Evolutionary conservation across 2,113 vertebrate genomes (phyloP), one percentile per base, ranked within the genome.

Genomic region (Brachirus orientalis): DNA sequence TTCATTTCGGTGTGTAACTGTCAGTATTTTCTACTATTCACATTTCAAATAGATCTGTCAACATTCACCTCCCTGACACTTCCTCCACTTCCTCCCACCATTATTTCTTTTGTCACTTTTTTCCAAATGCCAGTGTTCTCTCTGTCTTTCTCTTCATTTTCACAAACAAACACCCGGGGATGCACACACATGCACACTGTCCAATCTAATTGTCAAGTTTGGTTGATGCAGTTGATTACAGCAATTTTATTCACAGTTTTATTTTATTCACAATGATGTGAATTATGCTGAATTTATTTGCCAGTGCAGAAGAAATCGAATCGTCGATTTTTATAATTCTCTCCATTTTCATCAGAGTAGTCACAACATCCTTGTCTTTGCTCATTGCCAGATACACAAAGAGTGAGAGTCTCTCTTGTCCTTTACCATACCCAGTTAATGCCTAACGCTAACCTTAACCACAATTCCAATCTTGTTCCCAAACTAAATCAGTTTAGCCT

Each of bases 151-250:
- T 47, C n/a, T 20, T 10, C 35, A 17, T 52, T 41, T 7, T 45
- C 6, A 5, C 43, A 7, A n/a, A n/a, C 17, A 59, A 36, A 43
- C 10, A 17, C 10, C 12, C 13, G 6, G 2, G n/a, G 52, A 8
- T 18, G 70, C 37, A 50, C 6, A 17, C 14, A 22, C 10, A 9
- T 1, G 10, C 57, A 65, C 56, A 28, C n/a, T 38, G 53, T 58
- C 69, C 41, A 33, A 40, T 75, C 65, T 51, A 74, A 79, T 69
- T 69, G 72, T 59, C 43, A 65, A 62, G 45, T 72, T 54, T 62
- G 75, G 76, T 69, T 69, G 78, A 75, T 60, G 53, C 46, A 46
- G 80, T 83, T 69, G 61, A 88, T 85, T 69, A 69, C 35, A 75
- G 78, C 55, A 55, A 63, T 77, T 87, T 66, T 50, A 48, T 41